phyloP scores from a whole-genome alignment of 53 echinoderm and acorn worm genomes.

The Hippasteria phrygiana region DNA sequence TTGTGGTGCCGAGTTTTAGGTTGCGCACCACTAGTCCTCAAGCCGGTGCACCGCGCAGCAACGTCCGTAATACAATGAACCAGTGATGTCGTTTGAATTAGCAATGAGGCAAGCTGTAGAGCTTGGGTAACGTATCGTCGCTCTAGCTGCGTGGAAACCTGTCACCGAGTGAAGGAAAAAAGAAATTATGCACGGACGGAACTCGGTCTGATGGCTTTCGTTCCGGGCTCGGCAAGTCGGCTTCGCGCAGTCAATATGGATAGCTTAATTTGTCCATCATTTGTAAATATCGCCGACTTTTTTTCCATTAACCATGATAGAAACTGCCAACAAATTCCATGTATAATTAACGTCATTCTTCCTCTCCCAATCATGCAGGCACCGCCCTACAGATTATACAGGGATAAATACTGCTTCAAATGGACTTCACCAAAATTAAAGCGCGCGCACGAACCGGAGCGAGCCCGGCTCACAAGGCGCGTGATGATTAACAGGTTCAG shows the following conservation, averaged over 20 bases:
- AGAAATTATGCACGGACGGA: neutral
- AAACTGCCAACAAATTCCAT: neutral
- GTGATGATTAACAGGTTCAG: neutral
- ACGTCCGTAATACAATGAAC: slow-evolving; percentile 7
- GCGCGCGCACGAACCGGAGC: neutral
- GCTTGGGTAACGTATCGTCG: neutral
- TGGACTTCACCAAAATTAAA: neutral
- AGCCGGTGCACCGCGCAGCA: neutral
- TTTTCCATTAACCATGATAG: neutral
- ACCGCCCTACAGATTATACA: neutral
- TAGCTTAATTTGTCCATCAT: neutral
- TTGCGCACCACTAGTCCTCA: neutral
- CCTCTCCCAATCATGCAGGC: neutral
- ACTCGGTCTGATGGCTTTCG: neutral
- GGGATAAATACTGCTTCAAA: neutral
- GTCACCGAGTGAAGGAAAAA: neutral
- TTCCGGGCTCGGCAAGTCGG: neutral
- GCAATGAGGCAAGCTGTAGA: neutral
- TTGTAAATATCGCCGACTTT: neutral
- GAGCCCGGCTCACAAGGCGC: neutral
- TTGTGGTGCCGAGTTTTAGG: neutral
- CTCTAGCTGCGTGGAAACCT: neutral
- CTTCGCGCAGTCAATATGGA: neutral
- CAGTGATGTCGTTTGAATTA: neutral
- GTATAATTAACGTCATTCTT: neutral